These are phyloP conservation scores for Gymnorhina tibicen DNA, from an alignment of 2,113 vertebrate species.

Conservation along the genomic window DNA sequence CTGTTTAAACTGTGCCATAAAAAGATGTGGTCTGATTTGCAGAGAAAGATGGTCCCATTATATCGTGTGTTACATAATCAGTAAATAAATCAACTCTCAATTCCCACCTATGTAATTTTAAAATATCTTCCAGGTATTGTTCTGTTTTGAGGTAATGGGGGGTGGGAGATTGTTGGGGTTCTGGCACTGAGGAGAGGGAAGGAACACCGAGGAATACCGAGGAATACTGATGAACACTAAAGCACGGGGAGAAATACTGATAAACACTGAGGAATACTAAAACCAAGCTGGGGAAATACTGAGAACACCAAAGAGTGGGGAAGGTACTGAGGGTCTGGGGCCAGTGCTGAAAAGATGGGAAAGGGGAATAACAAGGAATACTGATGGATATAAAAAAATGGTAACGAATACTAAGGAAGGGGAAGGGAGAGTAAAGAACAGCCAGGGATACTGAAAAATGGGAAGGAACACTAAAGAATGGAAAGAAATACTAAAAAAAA, in stretches of 20 bases:
- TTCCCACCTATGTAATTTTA: neutral
- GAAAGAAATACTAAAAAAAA: neutral
- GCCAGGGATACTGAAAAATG: neutral
- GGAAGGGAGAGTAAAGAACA: neutral
- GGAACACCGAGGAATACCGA: neutral
- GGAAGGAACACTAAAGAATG: neutral
- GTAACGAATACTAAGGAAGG: neutral
- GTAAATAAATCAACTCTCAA: neutral
- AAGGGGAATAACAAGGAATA: neutral
- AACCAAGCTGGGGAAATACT: neutral
- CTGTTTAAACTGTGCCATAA: neutral
- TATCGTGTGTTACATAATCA: neutral
- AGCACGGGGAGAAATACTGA: too few relatives aligned
- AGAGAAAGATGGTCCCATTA: neutral
- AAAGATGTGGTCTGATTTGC: neutral
- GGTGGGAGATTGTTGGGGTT: accelerated
- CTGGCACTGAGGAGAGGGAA: neutral
- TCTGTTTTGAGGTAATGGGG: neutral
- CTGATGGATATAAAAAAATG: neutral
- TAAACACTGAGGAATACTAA: neutral
- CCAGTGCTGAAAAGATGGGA: neutral
- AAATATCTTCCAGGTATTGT: neutral
- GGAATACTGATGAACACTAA: neutral
- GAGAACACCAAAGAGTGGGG: neutral
- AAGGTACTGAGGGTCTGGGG: neutral